Conservation (phyloP, 2,797 vertebrate species). For the Enteromius radiatus region DNA sequence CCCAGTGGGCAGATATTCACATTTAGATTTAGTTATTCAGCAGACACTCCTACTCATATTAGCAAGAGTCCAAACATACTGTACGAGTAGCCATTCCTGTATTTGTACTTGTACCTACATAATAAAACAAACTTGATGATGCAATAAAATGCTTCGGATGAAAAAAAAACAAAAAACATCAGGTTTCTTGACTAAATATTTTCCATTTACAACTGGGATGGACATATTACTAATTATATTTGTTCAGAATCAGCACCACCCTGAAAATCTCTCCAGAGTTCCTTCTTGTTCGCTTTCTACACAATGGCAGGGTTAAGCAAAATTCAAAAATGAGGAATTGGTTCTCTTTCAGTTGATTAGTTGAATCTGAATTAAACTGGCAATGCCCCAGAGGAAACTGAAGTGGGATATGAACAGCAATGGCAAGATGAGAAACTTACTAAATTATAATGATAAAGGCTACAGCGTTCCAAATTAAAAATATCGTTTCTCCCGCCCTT, state of each 20-base stretch:
- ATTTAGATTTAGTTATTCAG: conserved; percentile 50
- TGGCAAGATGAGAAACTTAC: not conserved
- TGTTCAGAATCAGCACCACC: not conserved
- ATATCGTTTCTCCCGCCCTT: not conserved
- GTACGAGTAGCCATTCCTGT: conserved; percentile 16
- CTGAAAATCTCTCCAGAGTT: not conserved
- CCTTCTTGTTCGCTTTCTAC: not conserved
- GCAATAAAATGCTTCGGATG: not conserved
- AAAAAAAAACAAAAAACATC: not conserved
- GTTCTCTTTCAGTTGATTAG: not conserved
- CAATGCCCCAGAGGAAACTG: not conserved
- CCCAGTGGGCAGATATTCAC: conserved; percentile 44
- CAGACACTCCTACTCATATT: conserved; percentile 47
- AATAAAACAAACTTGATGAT: not conserved
- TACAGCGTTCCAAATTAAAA: not conserved
- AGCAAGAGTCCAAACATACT: conserved; percentile 25
- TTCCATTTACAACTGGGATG: not conserved
- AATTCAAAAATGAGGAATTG: not conserved
- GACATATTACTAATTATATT: not conserved
- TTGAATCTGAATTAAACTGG: not conserved
- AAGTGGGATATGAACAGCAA: not conserved
- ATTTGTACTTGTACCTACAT: conserved; percentile 10
- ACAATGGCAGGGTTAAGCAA: not conserved
- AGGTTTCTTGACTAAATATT: not conserved
- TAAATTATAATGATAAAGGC: not conserved